phyloP scores from a whole-genome alignment of 2,888 invertebrate genomes.

The Hemaris fuciformis region DNA sequence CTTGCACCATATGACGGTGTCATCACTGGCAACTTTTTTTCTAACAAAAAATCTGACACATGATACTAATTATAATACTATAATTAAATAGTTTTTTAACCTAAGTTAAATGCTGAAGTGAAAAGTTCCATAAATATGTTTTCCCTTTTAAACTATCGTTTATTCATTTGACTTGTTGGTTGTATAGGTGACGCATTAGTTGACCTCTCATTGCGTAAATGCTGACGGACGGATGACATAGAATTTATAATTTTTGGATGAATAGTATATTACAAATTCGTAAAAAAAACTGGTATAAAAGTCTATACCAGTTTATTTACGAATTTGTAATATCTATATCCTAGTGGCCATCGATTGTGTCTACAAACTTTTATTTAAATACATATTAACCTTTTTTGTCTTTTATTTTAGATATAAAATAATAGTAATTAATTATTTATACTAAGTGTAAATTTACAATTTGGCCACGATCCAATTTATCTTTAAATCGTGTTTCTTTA shows the following conservation, averaged over 20 bases:
- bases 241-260: background rate
- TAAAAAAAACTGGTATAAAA: too few species aligned
- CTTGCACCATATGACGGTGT: background rate
- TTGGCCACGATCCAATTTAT: background rate
- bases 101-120: background rate
- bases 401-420: background rate
- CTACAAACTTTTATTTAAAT: background rate
- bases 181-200: too few species aligned
- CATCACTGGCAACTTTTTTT: background rate
- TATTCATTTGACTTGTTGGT: too few species aligned
- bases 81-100: too few species aligned
- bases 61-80: background rate
- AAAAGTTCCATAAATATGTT: too few species aligned
- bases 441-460: background rate
- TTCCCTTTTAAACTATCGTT: too few species aligned
- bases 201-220: too few species aligned
- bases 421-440: background rate
- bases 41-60: background rate
- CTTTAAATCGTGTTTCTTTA: background rate
- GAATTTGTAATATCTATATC: too few species aligned
- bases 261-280: too few species aligned
- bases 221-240: background rate
- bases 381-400: too few species aligned
- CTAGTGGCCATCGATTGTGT: too few species aligned
- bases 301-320: too few species aligned